Conservation (phyloP, 2,888 invertebrate species). For the Lasioglossum pauxillum region DNA sequence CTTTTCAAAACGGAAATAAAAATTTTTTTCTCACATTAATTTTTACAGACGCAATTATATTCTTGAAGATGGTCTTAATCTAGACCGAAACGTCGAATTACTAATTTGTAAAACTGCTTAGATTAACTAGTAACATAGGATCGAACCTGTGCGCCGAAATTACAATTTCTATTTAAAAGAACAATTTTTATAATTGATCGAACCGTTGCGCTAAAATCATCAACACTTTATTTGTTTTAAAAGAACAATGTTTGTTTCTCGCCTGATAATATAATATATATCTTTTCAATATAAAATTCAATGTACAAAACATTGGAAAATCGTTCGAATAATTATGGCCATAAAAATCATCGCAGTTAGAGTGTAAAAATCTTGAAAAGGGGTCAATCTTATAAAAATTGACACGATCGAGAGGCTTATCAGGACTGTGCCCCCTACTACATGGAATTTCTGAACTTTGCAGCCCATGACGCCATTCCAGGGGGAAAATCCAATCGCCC, state of each 20-base stretch:
- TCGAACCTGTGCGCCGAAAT: no score
- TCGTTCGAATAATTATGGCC: neutral
- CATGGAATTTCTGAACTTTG: slow-evolving; percentile 40
- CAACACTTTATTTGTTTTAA: no score
- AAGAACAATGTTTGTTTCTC: neutral
- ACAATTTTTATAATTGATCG: no score
- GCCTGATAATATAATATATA: neutral
- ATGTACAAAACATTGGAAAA: neutral
- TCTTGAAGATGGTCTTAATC: no score
- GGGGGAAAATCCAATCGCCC: slow-evolving; percentile 71
- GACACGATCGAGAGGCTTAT: neutral
- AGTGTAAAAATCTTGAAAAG: neutral
- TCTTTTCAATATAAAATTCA: neutral
- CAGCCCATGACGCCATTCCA: slow-evolving; percentile 32
- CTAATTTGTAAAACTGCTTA: no score
- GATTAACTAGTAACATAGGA: no score
- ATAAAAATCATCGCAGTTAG: neutral
- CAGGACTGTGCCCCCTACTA: neutral
- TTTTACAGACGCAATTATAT: no score
- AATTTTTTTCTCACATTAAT: no score
- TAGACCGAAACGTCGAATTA: no score
- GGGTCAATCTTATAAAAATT: neutral
- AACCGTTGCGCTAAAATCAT: no score
- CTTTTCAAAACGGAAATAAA: no score
- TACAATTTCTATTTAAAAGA: no score